A percentile compares a stretch with the other conserved stretches of the same genome.
phyloP scores from a whole-genome alignment of 1,140 invertebrate genomes.

The Tetranychus cinnabarinus region DNA sequence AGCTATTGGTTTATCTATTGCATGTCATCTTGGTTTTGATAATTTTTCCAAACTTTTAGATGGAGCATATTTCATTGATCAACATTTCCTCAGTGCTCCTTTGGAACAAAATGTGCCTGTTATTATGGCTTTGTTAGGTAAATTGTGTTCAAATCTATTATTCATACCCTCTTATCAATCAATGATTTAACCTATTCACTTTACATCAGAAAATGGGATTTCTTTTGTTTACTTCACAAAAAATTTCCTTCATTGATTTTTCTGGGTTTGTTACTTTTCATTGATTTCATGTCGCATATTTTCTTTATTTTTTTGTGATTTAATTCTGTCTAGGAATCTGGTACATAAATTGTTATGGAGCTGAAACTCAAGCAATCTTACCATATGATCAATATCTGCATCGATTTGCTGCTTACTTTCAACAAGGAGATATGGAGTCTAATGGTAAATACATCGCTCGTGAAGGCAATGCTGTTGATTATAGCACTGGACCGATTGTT shows the following conservation, averaged over 20 bases:
- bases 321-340: constrained; percentile 32
- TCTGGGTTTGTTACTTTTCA: no score
- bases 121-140: constrained; percentile 68
- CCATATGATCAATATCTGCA: constrained; percentile 98
- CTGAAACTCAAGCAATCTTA: constrained; percentile 81
- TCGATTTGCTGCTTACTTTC: constrained; percentile 95
- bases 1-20: constrained; percentile 90
- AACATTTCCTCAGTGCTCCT: constrained; percentile 67
- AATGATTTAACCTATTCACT: no score
- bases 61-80: constrained; percentile 79
- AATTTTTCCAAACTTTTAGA: constrained; percentile 79
- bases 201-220: no score
- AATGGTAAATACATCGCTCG: constrained; percentile 78
- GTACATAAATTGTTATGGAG: constrained; percentile 85
- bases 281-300: background rate
- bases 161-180: no score
- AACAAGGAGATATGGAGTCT: constrained; percentile 99
- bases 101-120: constrained; percentile 92
- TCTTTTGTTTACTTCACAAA: no score
- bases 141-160: background rate
- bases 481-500: constrained; percentile 69
- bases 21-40: constrained; percentile 68
- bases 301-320: background rate
- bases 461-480: constrained; percentile 43
- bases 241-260: no score